A percentile compares a stretch with the other conserved stretches of the same genome.
Evolutionary conservation across 1,140 invertebrate genomes (phyloP).

Genomic region (Halictus rubicundus): DNA sequence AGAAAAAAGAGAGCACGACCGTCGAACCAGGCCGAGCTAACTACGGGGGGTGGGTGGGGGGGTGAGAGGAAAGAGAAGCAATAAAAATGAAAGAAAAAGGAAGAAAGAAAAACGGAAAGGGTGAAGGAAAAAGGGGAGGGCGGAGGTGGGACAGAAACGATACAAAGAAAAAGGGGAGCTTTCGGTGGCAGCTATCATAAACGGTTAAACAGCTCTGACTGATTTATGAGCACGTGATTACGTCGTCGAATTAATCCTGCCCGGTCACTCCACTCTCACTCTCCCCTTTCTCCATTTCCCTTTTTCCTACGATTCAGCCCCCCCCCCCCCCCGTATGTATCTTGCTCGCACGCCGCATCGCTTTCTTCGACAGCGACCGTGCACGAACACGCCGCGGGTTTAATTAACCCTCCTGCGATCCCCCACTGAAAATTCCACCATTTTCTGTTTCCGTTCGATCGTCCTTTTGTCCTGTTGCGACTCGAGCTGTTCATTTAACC

Average conservation of each 20-base stretch:
- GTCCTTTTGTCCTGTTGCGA: too few species aligned
- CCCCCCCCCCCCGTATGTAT: too few species aligned
- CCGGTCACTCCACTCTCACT: slow-evolving; percentile 12
- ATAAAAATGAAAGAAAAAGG: background rate
- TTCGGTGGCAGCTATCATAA: slow-evolving; percentile 36
- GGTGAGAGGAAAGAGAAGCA: background rate
- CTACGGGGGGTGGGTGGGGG: background rate
- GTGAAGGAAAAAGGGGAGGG: background rate
- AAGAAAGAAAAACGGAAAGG: background rate
- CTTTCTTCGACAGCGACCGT: too few species aligned
- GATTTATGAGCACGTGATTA: slow-evolving; percentile 46
- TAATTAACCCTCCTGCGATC: too few species aligned
- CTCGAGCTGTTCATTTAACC: too few species aligned
- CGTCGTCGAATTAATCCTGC: slow-evolving; percentile 29
- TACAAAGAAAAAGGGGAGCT: background rate
- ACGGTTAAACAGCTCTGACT: slow-evolving; percentile 41
- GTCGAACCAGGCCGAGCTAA: background rate
- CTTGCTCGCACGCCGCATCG: background rate
- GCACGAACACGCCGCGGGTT: too few species aligned
- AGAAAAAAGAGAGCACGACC: slow-evolving; percentile 8
- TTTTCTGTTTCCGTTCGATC: too few species aligned
- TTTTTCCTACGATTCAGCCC: background rate
- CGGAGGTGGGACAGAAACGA: background rate
- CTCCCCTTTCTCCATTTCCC: background rate
- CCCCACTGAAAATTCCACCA: too few species aligned